Evolutionary conservation across 2,113 vertebrate genomes (phyloP), one percentile per base, ranked within the genome.

Genomic region (Phylloscopus trochilus): DNA sequence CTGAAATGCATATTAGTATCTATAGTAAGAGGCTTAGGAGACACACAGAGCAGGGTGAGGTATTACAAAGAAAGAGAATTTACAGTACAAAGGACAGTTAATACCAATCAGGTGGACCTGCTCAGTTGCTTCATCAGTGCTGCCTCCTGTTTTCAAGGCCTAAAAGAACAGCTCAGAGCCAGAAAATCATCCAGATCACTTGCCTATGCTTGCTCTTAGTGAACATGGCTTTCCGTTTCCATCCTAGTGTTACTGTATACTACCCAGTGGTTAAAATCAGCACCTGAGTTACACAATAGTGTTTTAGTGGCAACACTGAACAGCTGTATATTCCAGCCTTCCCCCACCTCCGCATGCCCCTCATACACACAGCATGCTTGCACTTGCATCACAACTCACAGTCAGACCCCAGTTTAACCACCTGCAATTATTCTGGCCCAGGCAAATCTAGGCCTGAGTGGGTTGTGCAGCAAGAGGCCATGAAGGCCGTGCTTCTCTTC

Each of bases 11-110:
- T 16, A 16, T 47, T 81, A 26, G 70, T 59, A 79, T 47, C 0
- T 0, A 31, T 20, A 43, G 23, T 31, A 75, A 60, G 14, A 80
- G 82, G 83, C 77, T 47, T n/a, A 51, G 37, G 49, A 63, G 44
- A 85, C 64, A 49, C 8, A 30, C 9, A 44, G 31, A 58, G 20
- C 9, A 91, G 30, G 63, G 63, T 23, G 43, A 92, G 70, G 15
- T 80, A 77, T 30, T 85, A 3, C 85, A n/a, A 90, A 92, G 70
- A 68, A 89, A 21, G 15, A n/a, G 11, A 93, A 28, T 52, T 63
- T 33, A 49, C 77, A 56, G 27, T 75, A 60, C 28, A 68, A 56
- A 83, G 19, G 14, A 55, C 9, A 24, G 33, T 26, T 87, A 46
- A 84, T 51, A 35, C 7, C 58, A 53, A 44, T 64, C 47, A 89